Base-by-base conservation (phyloP, 2,888 invertebrate species). In the Scaptomyza flava region DNA sequence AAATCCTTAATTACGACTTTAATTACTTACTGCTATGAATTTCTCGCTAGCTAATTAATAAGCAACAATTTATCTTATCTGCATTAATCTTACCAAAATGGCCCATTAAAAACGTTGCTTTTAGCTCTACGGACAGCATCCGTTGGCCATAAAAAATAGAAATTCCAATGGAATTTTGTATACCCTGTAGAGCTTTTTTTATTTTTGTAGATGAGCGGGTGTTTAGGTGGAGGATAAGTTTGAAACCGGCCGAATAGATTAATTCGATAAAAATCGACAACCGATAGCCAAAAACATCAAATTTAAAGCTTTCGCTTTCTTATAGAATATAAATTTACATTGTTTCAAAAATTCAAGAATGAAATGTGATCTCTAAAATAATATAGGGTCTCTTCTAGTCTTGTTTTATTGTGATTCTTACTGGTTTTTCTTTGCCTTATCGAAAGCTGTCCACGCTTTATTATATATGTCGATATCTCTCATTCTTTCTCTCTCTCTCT, bases 371-470 rank as follows among this genome's bases (percentile, higher is more conserved):
- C 23, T 23, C 23, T 27, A 4, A 27, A 27, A 27, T 27, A 27
- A 8, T n/a, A 9, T 0, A 34, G 34, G 50, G n/a, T 50, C 34
- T 34, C 6, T 34, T 41, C 9, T 9, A 4, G 41, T 41, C 2
- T 6, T 1, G 9, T 41, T 41, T 6, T 38, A 6, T 38, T 17
- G 17, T 2, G 1, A 6, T 11, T 17, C 8, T 5, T 8, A 12
- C 11, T 3, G 1, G 3, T 17, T 33, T 38, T n/a, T 52, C 33
- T 52, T 33, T 14, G 52, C 38, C 50, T 47, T 63, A 68, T 59
- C 53, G 51, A 56, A 62, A 71, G 68, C 82, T 86, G 86, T 81
- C 83, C 68, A 64, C 81, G 77, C 77, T 68, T 86, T 74, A 67
- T 85, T 81, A 81, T 36, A 9, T 23, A 11, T 38, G 9, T 42